A percentile compares a stretch with the other conserved stretches of the same genome.
Conservation (phyloP, 2,113 vertebrate species). For the Tautogolabrus adspersus region DNA sequence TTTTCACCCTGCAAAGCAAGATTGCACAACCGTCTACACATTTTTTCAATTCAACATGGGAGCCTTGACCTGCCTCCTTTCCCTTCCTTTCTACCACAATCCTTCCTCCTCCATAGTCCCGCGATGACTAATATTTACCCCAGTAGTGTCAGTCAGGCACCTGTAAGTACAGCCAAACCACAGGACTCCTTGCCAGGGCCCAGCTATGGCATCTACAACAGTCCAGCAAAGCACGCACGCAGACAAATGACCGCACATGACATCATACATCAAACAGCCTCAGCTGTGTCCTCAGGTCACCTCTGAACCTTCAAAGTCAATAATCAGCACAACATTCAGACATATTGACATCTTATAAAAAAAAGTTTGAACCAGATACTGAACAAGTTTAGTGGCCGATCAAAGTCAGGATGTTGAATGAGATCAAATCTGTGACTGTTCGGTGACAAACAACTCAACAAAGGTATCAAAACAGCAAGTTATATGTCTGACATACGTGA, state of each 20-base stretch:
- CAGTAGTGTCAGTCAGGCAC: slow-evolving; percentile 63
- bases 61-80: slow-evolving; percentile 33
- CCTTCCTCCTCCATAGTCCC: slow-evolving; percentile 28
- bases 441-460: background rate
- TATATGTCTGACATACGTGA: background rate
- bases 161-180: slow-evolving; percentile 75
- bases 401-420: background rate
- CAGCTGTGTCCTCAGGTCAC: slow-evolving; percentile 60
- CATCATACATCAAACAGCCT: slow-evolving; percentile 56
- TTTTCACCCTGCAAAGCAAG: slow-evolving; percentile 2
- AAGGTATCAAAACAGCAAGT: background rate
- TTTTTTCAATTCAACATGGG: slow-evolving; percentile 10
- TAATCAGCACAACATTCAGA: slow-evolving; percentile 12
- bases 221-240: slow-evolving; percentile 41
- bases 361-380: background rate
- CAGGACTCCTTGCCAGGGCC: slow-evolving; percentile 59
- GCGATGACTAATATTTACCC: slow-evolving; percentile 79
- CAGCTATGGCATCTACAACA: slow-evolving; percentile 55
- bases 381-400: background rate
- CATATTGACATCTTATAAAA: slow-evolving; percentile 15
- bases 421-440: background rate
- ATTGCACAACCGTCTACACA: slow-evolving; percentile 42
- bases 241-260: slow-evolving; percentile 58
- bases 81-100: slow-evolving; percentile 32
- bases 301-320: slow-evolving; percentile 18